These are phyloP conservation scores for Stegastes partitus DNA, from an alignment of 2,113 vertebrate genomes.

Conservation along the genomic window DNA sequence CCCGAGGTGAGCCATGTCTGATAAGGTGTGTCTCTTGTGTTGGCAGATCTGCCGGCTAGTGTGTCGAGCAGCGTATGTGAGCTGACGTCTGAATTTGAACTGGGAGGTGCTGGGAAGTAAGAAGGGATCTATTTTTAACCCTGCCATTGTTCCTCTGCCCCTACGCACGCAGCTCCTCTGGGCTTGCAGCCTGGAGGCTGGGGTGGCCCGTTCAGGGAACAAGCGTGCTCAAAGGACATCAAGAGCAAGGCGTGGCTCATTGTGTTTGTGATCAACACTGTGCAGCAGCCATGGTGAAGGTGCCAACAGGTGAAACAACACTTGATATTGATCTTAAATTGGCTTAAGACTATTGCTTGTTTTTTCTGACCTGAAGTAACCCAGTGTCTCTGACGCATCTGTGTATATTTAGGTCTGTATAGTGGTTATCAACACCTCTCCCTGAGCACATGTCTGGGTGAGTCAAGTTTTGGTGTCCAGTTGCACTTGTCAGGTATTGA, in stretches of 20 bases:
- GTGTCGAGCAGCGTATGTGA: constrained; percentile 28
- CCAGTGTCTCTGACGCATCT: constrained; percentile 30
- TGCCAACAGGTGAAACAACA: constrained; percentile 37
- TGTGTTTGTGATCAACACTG: constrained; percentile 62
- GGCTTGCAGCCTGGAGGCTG: constrained; percentile 32
- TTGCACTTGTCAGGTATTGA: constrained; percentile 65
- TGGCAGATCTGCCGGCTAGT: constrained; percentile 48
- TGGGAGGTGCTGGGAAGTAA: constrained; percentile 71
- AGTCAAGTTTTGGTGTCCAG: constrained; percentile 66
- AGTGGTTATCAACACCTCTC: constrained; percentile 73
- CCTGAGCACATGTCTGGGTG: constrained; percentile 62
- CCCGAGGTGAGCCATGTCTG: constrained; percentile 27
- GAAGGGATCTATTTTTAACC: constrained; percentile 76
- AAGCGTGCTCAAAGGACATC: constrained; percentile 42
- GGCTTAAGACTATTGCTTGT: neutral
- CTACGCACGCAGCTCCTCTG: constrained; percentile 45
- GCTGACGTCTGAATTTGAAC: constrained; percentile 68
- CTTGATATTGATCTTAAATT: constrained; percentile 11
- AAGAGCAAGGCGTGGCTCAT: constrained; percentile 49
- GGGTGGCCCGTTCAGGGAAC: constrained; percentile 46
- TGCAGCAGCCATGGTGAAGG: constrained; percentile 52
- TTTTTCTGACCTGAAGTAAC: constrained; percentile 56
- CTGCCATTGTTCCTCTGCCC: constrained; percentile 66
- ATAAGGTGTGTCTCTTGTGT: constrained; percentile 65
- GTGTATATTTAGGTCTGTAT: constrained; percentile 74